These are phyloP conservation scores for Percopsis omiscomaycus DNA, from an alignment of 2,797 vertebrate species.

Conservation along the genomic window DNA sequence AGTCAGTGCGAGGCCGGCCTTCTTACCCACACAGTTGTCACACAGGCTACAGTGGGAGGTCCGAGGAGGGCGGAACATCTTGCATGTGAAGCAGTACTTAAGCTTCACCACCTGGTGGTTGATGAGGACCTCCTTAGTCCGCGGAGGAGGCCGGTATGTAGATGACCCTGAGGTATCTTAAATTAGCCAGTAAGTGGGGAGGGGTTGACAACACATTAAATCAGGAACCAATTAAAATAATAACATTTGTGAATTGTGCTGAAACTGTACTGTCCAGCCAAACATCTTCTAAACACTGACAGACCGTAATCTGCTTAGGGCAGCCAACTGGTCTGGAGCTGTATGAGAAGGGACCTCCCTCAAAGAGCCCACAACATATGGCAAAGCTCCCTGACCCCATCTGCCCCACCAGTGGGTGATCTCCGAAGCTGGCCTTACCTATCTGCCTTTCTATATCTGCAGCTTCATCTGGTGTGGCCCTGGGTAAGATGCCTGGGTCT, in stretches of 20 bases:
- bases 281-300: slow-evolving; percentile 19
- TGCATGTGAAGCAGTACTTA: slow-evolving; percentile 98
- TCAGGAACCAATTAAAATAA: not conserved
- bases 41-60: slow-evolving; percentile 97
- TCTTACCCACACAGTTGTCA: slow-evolving; percentile 97
- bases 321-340: slow-evolving; percentile 28
- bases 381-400: slow-evolving; percentile 65
- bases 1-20: not conserved
- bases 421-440: slow-evolving; percentile 68
- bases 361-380: slow-evolving; percentile 51
- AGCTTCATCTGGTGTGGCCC: slow-evolving; percentile 91
- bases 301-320: slow-evolving; percentile 60
- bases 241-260: not conserved
- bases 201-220: not conserved
- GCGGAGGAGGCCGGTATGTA: slow-evolving; percentile 88
- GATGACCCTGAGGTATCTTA: slow-evolving; percentile 90
- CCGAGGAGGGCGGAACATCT: slow-evolving; percentile 94
- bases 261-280: not conserved
- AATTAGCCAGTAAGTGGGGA: slow-evolving; percentile 34
- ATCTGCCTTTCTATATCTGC: slow-evolving; percentile 92
- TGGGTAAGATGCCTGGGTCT: slow-evolving; percentile 93
- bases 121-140: slow-evolving; percentile 93
- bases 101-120: slow-evolving; percentile 94
- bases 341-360: slow-evolving; percentile 20
- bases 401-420: slow-evolving; percentile 37